Evolutionary conservation across 2,888 invertebrate species (phyloP), one percentile per base, ranked within the genome.

Genomic region (Stomorhina lunata): DNA sequence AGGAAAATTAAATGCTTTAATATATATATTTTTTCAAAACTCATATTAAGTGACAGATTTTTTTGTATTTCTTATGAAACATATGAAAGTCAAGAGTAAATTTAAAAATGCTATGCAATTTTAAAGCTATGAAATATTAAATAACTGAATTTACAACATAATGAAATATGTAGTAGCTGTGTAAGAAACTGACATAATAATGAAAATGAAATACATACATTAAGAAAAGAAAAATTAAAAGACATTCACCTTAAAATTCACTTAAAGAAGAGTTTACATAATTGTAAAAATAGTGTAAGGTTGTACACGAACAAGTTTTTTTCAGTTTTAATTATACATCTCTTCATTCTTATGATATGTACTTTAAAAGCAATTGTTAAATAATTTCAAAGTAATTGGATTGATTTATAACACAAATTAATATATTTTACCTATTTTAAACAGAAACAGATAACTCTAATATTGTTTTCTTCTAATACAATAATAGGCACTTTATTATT

Each of bases 41-140:
- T 65, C 68, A 57, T 59, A 53, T 69, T 53, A 69, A 12, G 9
- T 69, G 68, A 69, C 69, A 77, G 17, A n/a, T n/a, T n/a, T 43
- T 63, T 75, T 65, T 17, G 6, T 73, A 10, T 57, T 61, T 34
- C 32, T 32, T 20, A 5, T 9, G 48, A 68, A 15, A 37, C 27
- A 45, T 29, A 53, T 40, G 69, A 77, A 77, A 77, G 69, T 53
- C 77, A 69, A 69, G 61, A 77, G 43, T 61, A 69, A 2, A 3
- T 27, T 1, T 20, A 34, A 34, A 5, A 20, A 6, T 57, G 17
- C 1, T 55, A 55, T n/a, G 37, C 25, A 22, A 25, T 20, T 27
- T 25, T 12, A 55, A 48, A 59, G 37, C 15, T 22, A 34, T 57
- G 20, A 53, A 63, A 61, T 69, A 69, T 77, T 69, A 61, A 69